Percentiles rank a stretch among this genome's conserved stretches.
phyloP scores from a whole-genome alignment of 2,888 invertebrate species.

The Tanypteryx hageni region DNA sequence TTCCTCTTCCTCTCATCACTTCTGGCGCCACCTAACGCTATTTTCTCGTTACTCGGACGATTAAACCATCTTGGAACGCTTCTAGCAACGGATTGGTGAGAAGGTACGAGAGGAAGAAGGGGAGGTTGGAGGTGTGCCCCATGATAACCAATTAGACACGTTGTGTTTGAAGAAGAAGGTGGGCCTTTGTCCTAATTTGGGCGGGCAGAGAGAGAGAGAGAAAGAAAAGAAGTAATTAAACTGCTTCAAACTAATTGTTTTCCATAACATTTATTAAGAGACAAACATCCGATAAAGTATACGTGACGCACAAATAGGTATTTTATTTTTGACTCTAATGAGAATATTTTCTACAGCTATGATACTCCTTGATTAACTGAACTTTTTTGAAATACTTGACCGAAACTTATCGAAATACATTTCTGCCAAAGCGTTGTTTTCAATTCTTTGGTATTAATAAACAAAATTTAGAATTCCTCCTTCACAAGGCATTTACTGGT shows the following conservation, averaged over 20 bases:
- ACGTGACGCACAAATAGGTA: no score
- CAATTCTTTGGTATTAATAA: no score
- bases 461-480: no score
- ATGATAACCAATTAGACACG: conserved; percentile 22
- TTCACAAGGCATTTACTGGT: no score
- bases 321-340: no score
- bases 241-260: neutral
- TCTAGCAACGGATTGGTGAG: neutral
- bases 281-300: no score
- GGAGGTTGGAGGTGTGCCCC: neutral
- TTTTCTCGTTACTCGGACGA: neutral
- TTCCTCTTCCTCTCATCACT: neutral
- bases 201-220: neutral
- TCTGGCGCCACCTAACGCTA: neutral
- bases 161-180: neutral
- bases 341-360: no score
- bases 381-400: no score
- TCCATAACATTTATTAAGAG: no score
- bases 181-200: neutral
- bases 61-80: conserved; percentile 10
- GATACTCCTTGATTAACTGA: no score
- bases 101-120: neutral
- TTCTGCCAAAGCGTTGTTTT: no score
- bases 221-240: neutral
- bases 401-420: no score